Evolutionary conservation across 1,140 invertebrate species (phyloP), one percentile per base, ranked within the genome.

Genomic region (Hycleus cichorii): DNA sequence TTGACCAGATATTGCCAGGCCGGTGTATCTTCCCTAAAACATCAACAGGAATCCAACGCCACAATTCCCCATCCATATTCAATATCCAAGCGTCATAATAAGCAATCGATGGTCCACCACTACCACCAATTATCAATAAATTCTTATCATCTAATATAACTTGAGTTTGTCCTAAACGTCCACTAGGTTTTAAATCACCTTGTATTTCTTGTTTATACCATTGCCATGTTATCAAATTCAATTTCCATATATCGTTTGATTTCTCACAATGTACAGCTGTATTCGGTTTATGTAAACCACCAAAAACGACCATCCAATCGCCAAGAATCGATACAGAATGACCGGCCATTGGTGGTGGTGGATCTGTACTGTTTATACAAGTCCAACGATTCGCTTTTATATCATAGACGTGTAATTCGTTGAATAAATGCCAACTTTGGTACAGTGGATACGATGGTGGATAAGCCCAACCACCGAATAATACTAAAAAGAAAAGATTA

Each of bases 391-490:
- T 96, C 18, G 80, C 81, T 56, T 77, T 78, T 32, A 93, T 85
- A 74, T 88, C 87, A 68, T 95, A 98, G 47, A 90, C 81, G 74
- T 98, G 95, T 43, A 98, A 79, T 75, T 97, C 93, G 75, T 93
- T 91, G 68, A 95, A 96, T 69, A 95, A 82, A 63, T 87, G 85
- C 79, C 87, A 88, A 66, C 85, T 87, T 74, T 96, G 92, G 76
- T 95, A 91, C 39, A 93, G 80, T 42, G 92, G 90, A 76, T 91
- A 93, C 2, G 90, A 81, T 39, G 91, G 91, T 18, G 95, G 93
- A 76, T 95, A 91, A 9, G 93, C 91, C 92, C 93, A 97, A 4
- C 95, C 95, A 45, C 95, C 95, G 81, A 95, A 97, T 27, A 98
- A 76, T 58, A 97, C 85, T 54, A 95, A 78, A 47, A 24, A 26